Evolutionary conservation across 2,113 vertebrate species (phyloP), one percentile per base, ranked within the genome.

Genomic region (Dendropsophus ebraccatus): DNA sequence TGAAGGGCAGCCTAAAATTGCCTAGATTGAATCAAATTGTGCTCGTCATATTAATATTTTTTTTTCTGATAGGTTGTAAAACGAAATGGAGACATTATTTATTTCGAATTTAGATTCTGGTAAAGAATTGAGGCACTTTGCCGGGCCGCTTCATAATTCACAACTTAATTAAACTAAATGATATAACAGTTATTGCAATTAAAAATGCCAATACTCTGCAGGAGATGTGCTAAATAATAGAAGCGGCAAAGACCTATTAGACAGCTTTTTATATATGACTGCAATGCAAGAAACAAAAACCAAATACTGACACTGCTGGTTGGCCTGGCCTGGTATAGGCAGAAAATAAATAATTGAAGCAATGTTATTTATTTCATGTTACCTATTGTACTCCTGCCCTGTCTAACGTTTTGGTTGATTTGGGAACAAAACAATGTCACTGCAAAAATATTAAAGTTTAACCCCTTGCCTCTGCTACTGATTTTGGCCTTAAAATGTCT

Each of bases 11-110:
- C 35, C 52, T 45, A 81, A 81, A 81, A 81, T 62, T 74, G 67
- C 77, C 37, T 74, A 32, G 69, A 86, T 86, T 86, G 67, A 81
- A 72, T 81, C 65, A 86, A 86, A 81, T 81, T 81, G 77, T 35
- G 56, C 70, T 81, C 41, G 21, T 65, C 37, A 37, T 58, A 86
- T 81, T 73, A 86, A 86, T n/a, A n/a, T 86, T 49, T 73, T 80
- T 81, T 70, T 84, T 81, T 49, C 77, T 73, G 67, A 81, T 62
- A 10, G 77, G 50, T 74, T 86, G 54, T 62, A 74, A 86, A 81
- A 86, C 19, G 12, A 74, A 73, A 62, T 37, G 37, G 75, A 56
- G 77, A 54, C 50, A 73, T 81, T 80, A 81, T 86, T 80, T 80
- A 86, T 86, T 79, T 81, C 65, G 30, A 49, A 72, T 86, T 79